A percentile compares a stretch with the other conserved stretches of the same genome.
Evolutionary conservation across 1,140 invertebrate species (phyloP).

Genomic region (Papilio machaon): DNA sequence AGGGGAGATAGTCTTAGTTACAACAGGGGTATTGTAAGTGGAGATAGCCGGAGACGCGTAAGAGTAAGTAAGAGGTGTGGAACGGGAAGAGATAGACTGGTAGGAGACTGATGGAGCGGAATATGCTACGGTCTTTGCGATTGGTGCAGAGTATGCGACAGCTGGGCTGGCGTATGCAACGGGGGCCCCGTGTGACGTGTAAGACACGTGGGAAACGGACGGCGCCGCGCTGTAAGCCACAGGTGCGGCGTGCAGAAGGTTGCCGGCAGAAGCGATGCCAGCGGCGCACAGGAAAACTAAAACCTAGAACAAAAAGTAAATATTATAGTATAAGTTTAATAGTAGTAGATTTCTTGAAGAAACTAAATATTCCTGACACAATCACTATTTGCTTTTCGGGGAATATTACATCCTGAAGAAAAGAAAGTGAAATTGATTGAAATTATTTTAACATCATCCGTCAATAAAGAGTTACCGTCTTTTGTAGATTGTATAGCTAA

Average conservation of each 20-base stretch:
- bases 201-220: slow-evolving; percentile 54
- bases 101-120: slow-evolving; percentile 42
- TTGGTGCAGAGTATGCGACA: slow-evolving; percentile 49
- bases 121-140: slow-evolving; percentile 32
- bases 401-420: neutral
- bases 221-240: slow-evolving; percentile 56
- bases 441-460: neutral
- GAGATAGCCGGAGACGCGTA: slow-evolving; percentile 49
- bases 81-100: slow-evolving; percentile 31
- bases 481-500: too few relatives aligned
- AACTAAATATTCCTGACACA: too few relatives aligned
- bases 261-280: slow-evolving; percentile 34
- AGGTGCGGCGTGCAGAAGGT: slow-evolving; percentile 27
- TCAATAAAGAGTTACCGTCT: too few relatives aligned
- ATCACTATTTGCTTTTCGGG: neutral
- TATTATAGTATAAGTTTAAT: neutral
- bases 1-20: slow-evolving; percentile 44
- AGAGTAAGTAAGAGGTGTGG: slow-evolving; percentile 41
- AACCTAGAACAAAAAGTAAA: neutral
- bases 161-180: slow-evolving; percentile 47
- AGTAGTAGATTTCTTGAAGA: neutral
- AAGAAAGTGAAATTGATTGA: neutral
- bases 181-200: slow-evolving; percentile 56
- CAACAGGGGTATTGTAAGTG: slow-evolving; percentile 44
- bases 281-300: slow-evolving; percentile 31